Evolutionary conservation across 2,113 vertebrate genomes (phyloP).

Genomic region (Oostethus manadensis): DNA sequence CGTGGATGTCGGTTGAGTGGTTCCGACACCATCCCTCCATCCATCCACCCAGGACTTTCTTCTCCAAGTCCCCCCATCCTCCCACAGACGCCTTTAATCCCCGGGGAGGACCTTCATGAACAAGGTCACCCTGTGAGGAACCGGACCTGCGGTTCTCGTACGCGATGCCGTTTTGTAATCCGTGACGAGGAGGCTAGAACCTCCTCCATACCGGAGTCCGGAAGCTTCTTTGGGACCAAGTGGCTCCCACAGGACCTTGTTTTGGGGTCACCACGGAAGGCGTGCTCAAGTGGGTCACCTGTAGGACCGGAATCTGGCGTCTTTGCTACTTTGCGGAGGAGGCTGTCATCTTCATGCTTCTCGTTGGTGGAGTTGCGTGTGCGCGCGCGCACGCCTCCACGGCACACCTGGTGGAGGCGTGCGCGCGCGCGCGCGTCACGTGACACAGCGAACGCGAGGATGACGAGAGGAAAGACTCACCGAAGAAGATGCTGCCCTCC

Average conservation of each 20-base stretch:
- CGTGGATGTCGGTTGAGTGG: too few relatives aligned
- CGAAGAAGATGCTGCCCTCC: constrained; percentile 98
- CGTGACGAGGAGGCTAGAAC: constrained; percentile 40
- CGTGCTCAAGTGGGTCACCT: not conserved
- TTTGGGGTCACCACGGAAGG: not conserved
- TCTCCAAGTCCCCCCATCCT: too few relatives aligned
- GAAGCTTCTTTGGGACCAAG: too few relatives aligned
- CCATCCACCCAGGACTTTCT: too few relatives aligned
- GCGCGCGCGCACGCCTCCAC: not conserved
- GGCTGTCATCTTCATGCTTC: not conserved
- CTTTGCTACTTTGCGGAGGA: too few relatives aligned
- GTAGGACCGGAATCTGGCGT: not conserved
- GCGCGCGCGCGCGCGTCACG: not conserved
- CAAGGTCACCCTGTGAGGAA: constrained; percentile 31
- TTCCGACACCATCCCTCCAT: not conserved
- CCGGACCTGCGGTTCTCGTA: not conserved
- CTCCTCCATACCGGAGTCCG: constrained; percentile 21
- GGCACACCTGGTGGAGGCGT: not conserved
- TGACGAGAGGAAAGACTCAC: constrained; percentile 82
- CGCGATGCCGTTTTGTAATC: constrained; percentile 31
- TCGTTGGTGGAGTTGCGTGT: not conserved
- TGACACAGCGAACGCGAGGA: not conserved
- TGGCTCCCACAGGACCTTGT: not conserved
- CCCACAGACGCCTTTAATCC: constrained; percentile 59
- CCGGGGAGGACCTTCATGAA: constrained; percentile 41